Evolutionary conservation across 2,888 invertebrate genomes (phyloP).

Genomic region (Phymatocera aterrima): DNA sequence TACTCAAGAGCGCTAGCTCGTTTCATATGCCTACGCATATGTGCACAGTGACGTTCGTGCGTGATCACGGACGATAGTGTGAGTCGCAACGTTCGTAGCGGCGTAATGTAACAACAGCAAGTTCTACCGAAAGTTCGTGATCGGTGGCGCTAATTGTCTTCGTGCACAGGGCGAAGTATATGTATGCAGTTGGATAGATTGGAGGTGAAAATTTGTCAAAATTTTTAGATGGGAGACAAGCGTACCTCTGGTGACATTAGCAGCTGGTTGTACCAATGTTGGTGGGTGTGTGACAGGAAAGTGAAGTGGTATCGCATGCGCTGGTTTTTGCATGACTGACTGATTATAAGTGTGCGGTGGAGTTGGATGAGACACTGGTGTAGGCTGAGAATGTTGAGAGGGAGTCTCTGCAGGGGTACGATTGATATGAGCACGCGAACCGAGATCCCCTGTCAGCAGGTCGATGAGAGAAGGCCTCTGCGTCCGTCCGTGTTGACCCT

Average conservation of each 20-base stretch:
- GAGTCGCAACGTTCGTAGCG: too few relatives aligned
- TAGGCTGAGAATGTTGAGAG: constrained; percentile 44
- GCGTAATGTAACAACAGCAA: too few relatives aligned
- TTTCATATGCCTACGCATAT: too few relatives aligned
- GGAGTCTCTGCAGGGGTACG: constrained; percentile 68
- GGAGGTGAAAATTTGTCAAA: constrained; percentile 35
- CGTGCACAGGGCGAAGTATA: constrained; percentile 26
- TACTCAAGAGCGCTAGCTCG: too few relatives aligned
- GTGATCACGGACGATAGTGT: too few relatives aligned
- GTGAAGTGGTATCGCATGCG: constrained; percentile 30
- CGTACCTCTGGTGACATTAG: constrained; percentile 42
- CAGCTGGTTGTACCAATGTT: constrained; percentile 42
- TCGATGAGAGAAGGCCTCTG: constrained; percentile 84
- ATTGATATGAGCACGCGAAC: constrained; percentile 67
- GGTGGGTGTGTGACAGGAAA: constrained; percentile 40
- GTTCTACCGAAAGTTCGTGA: too few relatives aligned
- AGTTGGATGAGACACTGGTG: constrained; percentile 64
- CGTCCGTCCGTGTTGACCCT: constrained; percentile 74
- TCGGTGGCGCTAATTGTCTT: not conserved
- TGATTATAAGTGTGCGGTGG: constrained; percentile 56
- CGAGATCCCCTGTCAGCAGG: constrained; percentile 79
- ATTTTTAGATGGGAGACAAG: constrained; percentile 28
- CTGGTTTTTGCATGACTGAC: constrained; percentile 28
- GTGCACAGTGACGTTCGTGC: too few relatives aligned
- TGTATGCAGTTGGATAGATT: not conserved